Conservation (phyloP, 2,113 vertebrate species). For the Hippocampus abdominalis region DNA sequence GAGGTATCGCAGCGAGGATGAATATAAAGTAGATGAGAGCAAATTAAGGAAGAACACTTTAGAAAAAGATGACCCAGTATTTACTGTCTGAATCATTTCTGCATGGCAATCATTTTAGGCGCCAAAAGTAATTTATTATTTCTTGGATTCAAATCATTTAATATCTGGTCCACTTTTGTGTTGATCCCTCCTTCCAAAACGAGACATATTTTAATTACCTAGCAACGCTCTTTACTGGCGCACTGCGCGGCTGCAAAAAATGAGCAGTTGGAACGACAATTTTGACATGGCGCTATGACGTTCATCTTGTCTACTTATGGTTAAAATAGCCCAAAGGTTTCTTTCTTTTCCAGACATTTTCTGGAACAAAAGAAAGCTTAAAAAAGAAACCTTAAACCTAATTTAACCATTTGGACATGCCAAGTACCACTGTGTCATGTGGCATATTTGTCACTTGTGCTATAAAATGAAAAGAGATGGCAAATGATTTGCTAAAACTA, state of each 20-base stretch:
- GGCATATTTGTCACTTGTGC: no score
- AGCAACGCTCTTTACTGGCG: not conserved
- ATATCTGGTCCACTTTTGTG: not conserved
- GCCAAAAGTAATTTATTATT: not conserved
- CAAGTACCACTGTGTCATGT: no score
- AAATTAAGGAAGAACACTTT: conserved; percentile 17
- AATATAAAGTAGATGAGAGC: conserved; percentile 24
- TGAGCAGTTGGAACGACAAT: not conserved
- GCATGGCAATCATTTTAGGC: not conserved
- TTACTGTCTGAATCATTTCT: not conserved
- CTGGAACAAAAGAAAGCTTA: no score
- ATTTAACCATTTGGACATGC: no score
- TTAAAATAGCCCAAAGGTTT: no score
- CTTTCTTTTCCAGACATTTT: no score
- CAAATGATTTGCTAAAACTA: no score
- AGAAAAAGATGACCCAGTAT: not conserved
- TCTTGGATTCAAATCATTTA: not conserved
- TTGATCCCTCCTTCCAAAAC: not conserved
- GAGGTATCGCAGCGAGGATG: conserved; percentile 15
- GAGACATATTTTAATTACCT: not conserved
- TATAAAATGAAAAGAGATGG: no score
- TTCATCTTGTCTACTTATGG: no score
- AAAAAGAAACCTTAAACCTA: no score
- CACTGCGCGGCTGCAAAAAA: not conserved
- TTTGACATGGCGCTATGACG: not conserved